Percentiles rank a stretch among this genome's conserved stretches.
Conservation (phyloP, 2,888 invertebrate species). For the Allacma fusca region DNA sequence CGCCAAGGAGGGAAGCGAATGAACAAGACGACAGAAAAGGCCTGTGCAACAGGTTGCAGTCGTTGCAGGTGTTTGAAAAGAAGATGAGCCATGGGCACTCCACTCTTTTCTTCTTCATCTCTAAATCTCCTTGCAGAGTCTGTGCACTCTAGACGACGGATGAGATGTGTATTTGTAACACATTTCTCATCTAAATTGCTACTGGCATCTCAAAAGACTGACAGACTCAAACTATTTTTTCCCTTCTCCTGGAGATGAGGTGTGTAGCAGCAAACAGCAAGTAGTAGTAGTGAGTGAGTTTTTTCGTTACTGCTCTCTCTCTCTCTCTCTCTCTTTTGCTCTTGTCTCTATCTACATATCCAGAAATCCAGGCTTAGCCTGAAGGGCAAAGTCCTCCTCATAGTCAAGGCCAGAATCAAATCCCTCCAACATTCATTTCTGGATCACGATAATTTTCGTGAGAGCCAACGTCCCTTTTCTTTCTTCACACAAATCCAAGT, state of each 20-base stretch:
- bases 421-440: constrained; percentile 34
- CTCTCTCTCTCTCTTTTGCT: constrained; percentile 9
- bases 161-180: constrained; percentile 40
- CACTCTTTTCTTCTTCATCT: constrained; percentile 9
- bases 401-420: constrained; percentile 42
- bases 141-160: constrained; percentile 23
- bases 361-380: constrained; percentile 28
- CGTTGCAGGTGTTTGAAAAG: constrained; percentile 36
- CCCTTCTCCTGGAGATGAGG: constrained; percentile 24
- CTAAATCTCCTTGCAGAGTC: constrained; percentile 15
- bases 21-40: background rate
- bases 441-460: constrained; percentile 44
- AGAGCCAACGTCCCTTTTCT: constrained; percentile 31
- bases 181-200: constrained; percentile 41
- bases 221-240: constrained; percentile 38
- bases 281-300: constrained; percentile 19
- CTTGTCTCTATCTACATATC: constrained; percentile 21
- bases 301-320: constrained; percentile 22
- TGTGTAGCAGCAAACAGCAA: constrained; percentile 21
- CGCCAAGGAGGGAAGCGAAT: background rate
- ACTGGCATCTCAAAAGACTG: constrained; percentile 41
- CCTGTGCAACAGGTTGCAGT: constrained; percentile 43
- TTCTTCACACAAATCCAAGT: constrained; percentile 1
- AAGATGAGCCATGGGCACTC: constrained; percentile 35
- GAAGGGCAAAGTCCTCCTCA: constrained; percentile 30